A percentile compares a stretch with the other conserved stretches of the same genome.
phyloP scores from a whole-genome alignment of 2,797 vertebrate species.

The Lacerta bilineata region DNA sequence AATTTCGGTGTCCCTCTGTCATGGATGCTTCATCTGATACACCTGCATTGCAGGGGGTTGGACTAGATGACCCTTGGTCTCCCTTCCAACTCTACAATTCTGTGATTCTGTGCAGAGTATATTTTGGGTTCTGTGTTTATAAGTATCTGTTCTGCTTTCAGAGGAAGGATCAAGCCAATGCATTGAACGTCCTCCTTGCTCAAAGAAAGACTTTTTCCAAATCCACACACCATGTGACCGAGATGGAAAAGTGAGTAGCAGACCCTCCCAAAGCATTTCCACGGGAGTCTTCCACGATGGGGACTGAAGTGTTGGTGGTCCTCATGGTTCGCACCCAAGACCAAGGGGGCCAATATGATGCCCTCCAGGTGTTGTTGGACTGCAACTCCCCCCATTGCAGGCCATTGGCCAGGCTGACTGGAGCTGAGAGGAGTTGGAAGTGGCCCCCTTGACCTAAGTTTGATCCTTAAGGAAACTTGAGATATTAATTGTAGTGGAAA shows the following conservation, averaged over 20 bases:
- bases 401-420: neutral
- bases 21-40: too few relatives aligned
- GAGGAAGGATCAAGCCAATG: constrained; percentile 90
- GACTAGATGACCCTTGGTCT: too few relatives aligned
- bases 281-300: neutral
- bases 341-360: neutral
- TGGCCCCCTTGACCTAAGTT: too few relatives aligned
- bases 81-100: too few relatives aligned
- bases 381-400: too few relatives aligned
- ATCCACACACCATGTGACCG: constrained; percentile 92
- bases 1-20: too few relatives aligned
- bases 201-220: constrained; percentile 93
- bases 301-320: neutral
- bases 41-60: too few relatives aligned
- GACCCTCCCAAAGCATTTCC: neutral
- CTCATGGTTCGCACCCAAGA: constrained; percentile 27
- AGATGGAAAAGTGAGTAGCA: constrained; percentile 89
- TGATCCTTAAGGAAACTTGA: too few relatives aligned
- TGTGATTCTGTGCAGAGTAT: too few relatives aligned
- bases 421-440: too few relatives aligned
- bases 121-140: too few relatives aligned
- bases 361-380: too few relatives aligned
- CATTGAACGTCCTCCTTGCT: constrained; percentile 86
- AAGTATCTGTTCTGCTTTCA: constrained; percentile 70
- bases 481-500: neutral